Conservation (phyloP, 2,113 vertebrate genomes). For the Python bivittatus region DNA sequence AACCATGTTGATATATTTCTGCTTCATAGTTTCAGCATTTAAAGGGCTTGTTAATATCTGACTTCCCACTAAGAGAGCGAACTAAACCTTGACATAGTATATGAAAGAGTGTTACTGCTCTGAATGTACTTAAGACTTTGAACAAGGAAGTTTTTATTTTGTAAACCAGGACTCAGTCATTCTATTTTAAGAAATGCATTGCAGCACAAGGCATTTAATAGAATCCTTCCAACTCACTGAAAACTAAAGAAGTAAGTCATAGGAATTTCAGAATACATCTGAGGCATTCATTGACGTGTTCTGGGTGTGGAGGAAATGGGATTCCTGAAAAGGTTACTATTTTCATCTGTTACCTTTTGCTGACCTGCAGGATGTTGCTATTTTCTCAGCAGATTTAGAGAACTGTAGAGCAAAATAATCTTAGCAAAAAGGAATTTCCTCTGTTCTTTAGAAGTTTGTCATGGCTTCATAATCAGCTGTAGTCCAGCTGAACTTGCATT, state of each 20-base stretch:
- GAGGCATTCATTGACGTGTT: not conserved
- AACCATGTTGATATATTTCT: not conserved
- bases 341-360: not conserved
- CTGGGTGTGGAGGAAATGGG: not conserved
- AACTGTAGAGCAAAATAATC: not conserved
- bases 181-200: slow-evolving; percentile 9
- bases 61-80: slow-evolving; percentile 5
- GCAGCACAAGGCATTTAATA: not conserved
- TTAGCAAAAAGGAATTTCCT: not conserved
- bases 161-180: not conserved
- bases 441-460: not conserved
- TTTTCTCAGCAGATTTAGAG: not conserved
- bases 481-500: not conserved
- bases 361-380: not conserved
- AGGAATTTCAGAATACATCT: not conserved
- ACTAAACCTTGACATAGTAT: not conserved
- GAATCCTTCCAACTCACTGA: not conserved
- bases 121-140: slow-evolving; percentile 13
- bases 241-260: not conserved
- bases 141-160: slow-evolving; percentile 6
- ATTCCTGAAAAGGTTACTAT: not conserved
- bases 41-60: not conserved
- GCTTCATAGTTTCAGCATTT: not conserved
- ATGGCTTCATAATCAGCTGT: not conserved
- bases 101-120: not conserved